Percentiles rank a stretch among this genome's conserved stretches.
These are phyloP conservation scores for Ochotona curzoniae DNA, from an alignment of 2,113 vertebrate species.

Conservation along the genomic window DNA sequence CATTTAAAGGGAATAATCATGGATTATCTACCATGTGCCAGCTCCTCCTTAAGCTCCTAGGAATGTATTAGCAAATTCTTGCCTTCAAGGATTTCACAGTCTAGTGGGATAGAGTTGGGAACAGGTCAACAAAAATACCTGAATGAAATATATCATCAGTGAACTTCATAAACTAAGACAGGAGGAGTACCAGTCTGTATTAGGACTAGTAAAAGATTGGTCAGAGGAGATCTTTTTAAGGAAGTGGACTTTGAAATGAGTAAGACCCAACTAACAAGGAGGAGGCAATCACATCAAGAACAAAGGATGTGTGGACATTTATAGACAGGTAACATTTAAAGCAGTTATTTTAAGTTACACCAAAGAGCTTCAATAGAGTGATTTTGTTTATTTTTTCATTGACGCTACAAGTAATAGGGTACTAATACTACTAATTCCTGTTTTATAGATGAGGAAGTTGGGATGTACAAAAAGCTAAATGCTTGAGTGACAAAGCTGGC, in stretches of 20 bases:
- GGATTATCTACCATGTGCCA: background rate
- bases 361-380: background rate
- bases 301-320: background rate
- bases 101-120: background rate
- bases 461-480: background rate
- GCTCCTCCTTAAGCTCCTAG: background rate
- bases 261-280: background rate
- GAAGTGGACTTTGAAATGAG: background rate
- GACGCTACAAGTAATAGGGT: background rate
- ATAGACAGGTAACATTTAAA: background rate
- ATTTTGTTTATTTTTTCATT: slow-evolving; percentile 22
- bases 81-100: background rate
- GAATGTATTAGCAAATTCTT: background rate
- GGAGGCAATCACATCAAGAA: background rate
- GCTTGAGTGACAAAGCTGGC: background rate
- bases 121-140: background rate
- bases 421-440: background rate
- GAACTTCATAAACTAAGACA: background rate
- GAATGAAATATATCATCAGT: background rate
- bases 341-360: background rate
- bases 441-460: background rate
- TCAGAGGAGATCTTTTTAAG: background rate
- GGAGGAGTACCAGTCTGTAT: background rate
- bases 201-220: background rate
- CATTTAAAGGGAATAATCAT: background rate